Percentiles rank a stretch among this genome's conserved stretches.
Evolutionary conservation across 2,888 invertebrate species (phyloP).

Genomic region (Abrostola tripartita): DNA sequence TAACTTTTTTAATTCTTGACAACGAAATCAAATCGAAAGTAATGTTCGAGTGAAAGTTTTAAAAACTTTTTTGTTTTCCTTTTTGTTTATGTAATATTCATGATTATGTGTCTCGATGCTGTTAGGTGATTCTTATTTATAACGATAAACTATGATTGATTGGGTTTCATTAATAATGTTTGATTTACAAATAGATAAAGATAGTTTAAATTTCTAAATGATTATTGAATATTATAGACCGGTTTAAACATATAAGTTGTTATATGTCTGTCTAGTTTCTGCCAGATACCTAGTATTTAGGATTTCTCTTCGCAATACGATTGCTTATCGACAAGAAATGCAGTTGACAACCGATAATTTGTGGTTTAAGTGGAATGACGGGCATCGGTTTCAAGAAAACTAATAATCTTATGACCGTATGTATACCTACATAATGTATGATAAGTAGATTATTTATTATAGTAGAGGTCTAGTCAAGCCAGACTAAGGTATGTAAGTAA

Average conservation of each 20-base stretch:
- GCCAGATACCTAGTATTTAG: conserved; percentile 46
- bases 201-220: conserved; percentile 1
- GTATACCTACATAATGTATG: too few relatives aligned
- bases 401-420: not conserved
- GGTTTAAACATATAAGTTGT: not conserved
- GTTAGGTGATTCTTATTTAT: not conserved
- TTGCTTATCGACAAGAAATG: conserved; percentile 36
- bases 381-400: conserved; percentile 12
- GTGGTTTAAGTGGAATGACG: conserved; percentile 43
- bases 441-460: too few relatives aligned
- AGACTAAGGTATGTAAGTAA: too few relatives aligned
- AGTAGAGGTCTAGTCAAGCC: too few relatives aligned
- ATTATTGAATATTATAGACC: not conserved
- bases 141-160: not conserved
- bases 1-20: conserved; percentile 44
- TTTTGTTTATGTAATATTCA: conserved; percentile 14
- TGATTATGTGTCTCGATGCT: conserved; percentile 1
- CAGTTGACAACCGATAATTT: conserved; percentile 35
- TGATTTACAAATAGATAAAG: not conserved
- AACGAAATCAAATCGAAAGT: conserved; percentile 52
- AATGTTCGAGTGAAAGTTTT: conserved; percentile 49
- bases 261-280: conserved; percentile 4
- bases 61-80: conserved; percentile 6
- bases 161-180: not conserved
- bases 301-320: conserved; percentile 43